Percentiles rank a stretch among this genome's conserved stretches.
Conservation (phyloP, 2,888 invertebrate genomes). For the Pollenia labialis region DNA sequence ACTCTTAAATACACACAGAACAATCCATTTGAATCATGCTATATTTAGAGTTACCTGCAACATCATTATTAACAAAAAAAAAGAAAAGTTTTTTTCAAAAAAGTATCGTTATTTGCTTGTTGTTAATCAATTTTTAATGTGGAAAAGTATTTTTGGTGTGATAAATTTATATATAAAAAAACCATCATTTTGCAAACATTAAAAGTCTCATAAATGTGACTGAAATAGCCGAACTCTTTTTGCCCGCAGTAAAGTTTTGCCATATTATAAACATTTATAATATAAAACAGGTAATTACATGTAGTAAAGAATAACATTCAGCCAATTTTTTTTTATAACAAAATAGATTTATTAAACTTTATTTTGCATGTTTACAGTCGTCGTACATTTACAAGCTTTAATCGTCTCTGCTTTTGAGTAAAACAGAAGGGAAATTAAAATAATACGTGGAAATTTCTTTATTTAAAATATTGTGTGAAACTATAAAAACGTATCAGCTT, state of each 20-base stretch:
- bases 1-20: too few species aligned
- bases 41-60: too few species aligned
- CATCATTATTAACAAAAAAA: too few species aligned
- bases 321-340: constrained; percentile 1
- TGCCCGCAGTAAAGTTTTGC: not conserved
- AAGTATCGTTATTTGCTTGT: too few species aligned
- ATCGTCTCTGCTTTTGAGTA: not conserved
- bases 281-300: too few species aligned
- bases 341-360: constrained; percentile 31
- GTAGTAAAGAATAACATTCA: too few species aligned
- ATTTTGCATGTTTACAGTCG: constrained; percentile 33
- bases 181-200: too few species aligned
- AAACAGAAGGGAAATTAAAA: not conserved
- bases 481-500: constrained; percentile 29
- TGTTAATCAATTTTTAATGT: too few species aligned
- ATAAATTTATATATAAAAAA: too few species aligned
- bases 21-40: too few species aligned
- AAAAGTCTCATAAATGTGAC: not conserved
- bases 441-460: not conserved
- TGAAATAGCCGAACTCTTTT: not conserved
- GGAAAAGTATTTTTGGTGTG: too few species aligned
- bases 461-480: constrained; percentile 21
- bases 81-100: too few species aligned
- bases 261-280: not conserved
- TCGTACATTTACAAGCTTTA: constrained; percentile 9